Evolutionary conservation across 2,888 invertebrate species (phyloP).

Genomic region (Pseudanteris insignis): DNA sequence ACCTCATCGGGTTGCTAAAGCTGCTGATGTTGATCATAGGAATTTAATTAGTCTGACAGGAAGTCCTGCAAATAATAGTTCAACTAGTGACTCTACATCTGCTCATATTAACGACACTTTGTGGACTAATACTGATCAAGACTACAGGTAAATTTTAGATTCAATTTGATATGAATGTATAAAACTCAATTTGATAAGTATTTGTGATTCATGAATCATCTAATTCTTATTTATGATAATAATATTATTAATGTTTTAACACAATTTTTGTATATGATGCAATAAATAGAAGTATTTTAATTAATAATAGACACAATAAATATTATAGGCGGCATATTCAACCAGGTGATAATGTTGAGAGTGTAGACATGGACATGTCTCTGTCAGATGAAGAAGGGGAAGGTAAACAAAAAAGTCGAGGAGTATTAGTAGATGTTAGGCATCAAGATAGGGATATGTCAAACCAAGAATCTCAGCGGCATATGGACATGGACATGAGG

Average conservation of each 20-base stretch:
- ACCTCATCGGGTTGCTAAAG: slow-evolving; percentile 61
- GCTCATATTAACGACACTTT: slow-evolving; percentile 50
- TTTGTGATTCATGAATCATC: no score
- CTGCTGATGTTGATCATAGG: slow-evolving; percentile 80
- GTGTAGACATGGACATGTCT: slow-evolving; percentile 87
- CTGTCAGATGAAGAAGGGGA: slow-evolving; percentile 80
- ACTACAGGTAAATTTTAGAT: slow-evolving; percentile 58
- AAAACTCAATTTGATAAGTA: no score
- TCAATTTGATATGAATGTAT: no score
- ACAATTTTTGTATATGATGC: no score
- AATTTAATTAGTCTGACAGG: slow-evolving; percentile 86
- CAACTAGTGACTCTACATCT: slow-evolving; percentile 50
- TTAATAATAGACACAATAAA: no score
- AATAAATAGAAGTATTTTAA: no score
- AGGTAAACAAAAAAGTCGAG: slow-evolving; percentile 56
- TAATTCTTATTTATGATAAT: no score
- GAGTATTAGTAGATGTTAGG: slow-evolving; percentile 59
- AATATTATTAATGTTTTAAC: no score
- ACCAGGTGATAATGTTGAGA: slow-evolving; percentile 77
- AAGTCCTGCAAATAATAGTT: slow-evolving; percentile 69
- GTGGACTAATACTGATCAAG: slow-evolving; percentile 62
- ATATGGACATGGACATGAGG: slow-evolving; percentile 65
- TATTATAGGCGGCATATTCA: slow-evolving; percentile 54
- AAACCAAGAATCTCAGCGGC: slow-evolving; percentile 62
- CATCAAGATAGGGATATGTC: slow-evolving; percentile 58